Evolutionary conservation across 2,888 invertebrate species (phyloP).

Genomic region (Pyrrhia umbra): DNA sequence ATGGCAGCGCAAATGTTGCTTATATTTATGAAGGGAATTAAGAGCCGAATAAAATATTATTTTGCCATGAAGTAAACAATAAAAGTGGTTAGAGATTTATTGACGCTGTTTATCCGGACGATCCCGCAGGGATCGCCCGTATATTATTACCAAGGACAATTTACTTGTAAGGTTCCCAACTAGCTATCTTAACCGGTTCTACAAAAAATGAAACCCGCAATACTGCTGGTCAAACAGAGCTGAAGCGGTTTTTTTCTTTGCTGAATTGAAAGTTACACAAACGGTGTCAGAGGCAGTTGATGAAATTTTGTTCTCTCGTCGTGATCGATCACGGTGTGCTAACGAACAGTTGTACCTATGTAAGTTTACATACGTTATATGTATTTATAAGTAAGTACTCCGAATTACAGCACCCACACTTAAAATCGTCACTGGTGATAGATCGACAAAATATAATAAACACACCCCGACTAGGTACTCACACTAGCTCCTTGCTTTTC

Average conservation of each 20-base stretch:
- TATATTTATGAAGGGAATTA: conserved; percentile 66
- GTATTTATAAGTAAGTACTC: conserved; percentile 1
- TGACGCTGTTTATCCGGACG: conserved; percentile 75
- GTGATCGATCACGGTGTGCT: conserved; percentile 56
- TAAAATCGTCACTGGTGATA: conserved; percentile 44
- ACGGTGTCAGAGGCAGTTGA: conserved; percentile 24
- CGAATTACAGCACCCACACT: conserved; percentile 31
- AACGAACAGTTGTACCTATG: conserved; percentile 39
- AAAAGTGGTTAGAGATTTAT: conserved; percentile 77
- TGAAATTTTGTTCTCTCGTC: conserved; percentile 38
- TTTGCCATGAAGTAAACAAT: conserved; percentile 68
- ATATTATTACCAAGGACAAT: conserved; percentile 73
- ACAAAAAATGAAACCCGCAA: conserved; percentile 7
- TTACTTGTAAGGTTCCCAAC: conserved; percentile 22
- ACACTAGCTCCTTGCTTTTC: conserved; percentile 13
- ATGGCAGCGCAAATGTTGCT: conserved; percentile 62
- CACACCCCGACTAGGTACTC: background rate
- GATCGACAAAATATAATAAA: conserved; percentile 29
- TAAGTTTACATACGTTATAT: conserved; percentile 3
- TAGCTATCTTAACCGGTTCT: conserved; percentile 4
- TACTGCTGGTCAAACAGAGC: conserved; percentile 2
- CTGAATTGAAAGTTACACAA: conserved; percentile 34
- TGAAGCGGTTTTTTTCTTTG: conserved; percentile 14
- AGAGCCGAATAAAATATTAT: conserved; percentile 70
- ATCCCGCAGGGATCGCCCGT: conserved; percentile 71